Evolutionary conservation across 2,113 vertebrate species (phyloP).

Genomic region (Gavia stellata): DNA sequence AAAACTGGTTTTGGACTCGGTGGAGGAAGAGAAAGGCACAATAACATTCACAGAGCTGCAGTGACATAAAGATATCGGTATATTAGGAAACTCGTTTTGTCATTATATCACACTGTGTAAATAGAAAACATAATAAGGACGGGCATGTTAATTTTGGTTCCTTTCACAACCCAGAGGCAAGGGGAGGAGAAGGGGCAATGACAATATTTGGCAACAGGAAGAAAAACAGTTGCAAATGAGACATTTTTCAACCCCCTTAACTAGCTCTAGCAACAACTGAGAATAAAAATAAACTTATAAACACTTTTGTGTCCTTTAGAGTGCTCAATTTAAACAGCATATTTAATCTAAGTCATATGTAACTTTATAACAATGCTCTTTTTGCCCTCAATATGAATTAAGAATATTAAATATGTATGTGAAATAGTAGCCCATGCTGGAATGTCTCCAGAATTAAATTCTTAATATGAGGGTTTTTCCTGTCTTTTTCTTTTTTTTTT

Average conservation of each 20-base stretch:
- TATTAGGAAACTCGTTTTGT: conserved; percentile 3
- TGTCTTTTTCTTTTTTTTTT: too few relatives aligned
- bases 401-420: conserved; percentile 15
- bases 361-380: not conserved
- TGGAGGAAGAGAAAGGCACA: not conserved
- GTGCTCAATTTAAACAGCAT: not conserved
- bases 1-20: not conserved
- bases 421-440: not conserved
- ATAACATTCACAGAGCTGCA: not conserved
- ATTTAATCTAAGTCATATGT: conserved; percentile 7
- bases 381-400: not conserved
- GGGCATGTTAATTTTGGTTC: conserved; percentile 12
- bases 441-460: not conserved
- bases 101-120: not conserved
- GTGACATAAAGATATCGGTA: not conserved
- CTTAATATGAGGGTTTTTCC: not conserved
- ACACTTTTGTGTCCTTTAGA: not conserved
- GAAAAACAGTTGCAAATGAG: not conserved
- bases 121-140: conserved; percentile 8
- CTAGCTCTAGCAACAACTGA: not conserved
- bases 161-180: conserved; percentile 13
- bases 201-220: conserved; percentile 25
- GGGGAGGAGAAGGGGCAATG: not conserved
- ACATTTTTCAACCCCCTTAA: not conserved
- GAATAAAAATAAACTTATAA: conserved; percentile 46